Evolutionary conservation across 1,140 invertebrate species (phyloP).

Genomic region (Planococcus citri): DNA sequence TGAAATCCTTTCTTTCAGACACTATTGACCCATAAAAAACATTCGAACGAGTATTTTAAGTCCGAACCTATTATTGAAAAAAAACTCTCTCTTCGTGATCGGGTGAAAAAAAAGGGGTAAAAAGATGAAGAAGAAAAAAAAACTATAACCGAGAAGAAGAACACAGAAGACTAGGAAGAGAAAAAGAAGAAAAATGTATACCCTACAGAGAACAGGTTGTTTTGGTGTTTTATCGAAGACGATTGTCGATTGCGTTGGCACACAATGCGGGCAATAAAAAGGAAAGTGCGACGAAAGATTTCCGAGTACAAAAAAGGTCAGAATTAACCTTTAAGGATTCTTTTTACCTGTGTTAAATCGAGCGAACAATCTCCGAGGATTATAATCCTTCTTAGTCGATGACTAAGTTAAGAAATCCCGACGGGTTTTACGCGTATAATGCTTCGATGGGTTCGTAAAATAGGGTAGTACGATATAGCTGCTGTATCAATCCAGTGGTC

Average conservation of each 20-base stretch:
- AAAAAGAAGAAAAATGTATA: neutral
- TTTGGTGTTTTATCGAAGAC: neutral
- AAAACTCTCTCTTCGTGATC: too few species aligned
- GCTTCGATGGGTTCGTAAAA: neutral
- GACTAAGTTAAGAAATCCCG: conserved; percentile 1
- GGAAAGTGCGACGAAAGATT: neutral
- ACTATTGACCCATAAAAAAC: too few species aligned
- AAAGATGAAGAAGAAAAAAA: too few species aligned
- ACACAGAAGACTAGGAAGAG: too few species aligned
- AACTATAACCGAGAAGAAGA: too few species aligned
- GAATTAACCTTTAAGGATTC: neutral
- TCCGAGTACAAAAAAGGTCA: neutral
- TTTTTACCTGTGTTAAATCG: neutral
- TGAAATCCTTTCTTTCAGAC: too few species aligned
- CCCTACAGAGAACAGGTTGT: neutral
- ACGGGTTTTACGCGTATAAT: neutral
- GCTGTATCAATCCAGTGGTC: too few species aligned
- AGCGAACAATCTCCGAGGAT: neutral
- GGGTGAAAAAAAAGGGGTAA: too few species aligned
- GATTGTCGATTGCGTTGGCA: neutral
- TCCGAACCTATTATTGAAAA: too few species aligned
- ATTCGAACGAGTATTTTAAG: too few species aligned
- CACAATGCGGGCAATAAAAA: neutral
- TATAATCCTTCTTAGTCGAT: neutral
- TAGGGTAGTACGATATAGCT: neutral